Conservation (phyloP, 2,113 vertebrate genomes). For the Otis tarda region DNA sequence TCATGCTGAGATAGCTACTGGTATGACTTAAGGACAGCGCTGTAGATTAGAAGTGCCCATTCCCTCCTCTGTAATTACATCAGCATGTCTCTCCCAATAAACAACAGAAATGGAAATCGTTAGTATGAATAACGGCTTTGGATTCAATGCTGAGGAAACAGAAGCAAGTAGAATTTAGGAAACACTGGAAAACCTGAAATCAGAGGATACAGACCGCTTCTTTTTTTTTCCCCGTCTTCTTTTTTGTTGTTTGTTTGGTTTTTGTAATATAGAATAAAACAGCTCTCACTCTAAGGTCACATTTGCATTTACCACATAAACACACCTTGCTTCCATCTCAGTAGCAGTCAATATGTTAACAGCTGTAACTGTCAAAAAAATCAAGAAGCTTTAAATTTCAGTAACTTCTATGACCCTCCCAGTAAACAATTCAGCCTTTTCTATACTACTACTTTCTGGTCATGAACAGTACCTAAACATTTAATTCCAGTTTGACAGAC, state of each 20-base stretch:
- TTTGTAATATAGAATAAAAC: neutral
- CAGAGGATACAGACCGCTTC: neutral
- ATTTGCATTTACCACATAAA: neutral
- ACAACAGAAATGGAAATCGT: neutral
- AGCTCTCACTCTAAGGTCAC: neutral
- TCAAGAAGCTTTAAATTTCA: neutral
- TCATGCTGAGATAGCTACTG: neutral
- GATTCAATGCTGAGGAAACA: neutral
- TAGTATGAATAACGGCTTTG: neutral
- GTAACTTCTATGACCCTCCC: neutral
- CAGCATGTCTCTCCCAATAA: neutral
- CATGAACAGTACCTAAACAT: neutral
- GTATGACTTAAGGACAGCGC: neutral
- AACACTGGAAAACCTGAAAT: neutral
- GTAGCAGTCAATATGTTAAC: neutral
- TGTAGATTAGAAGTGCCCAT: neutral
- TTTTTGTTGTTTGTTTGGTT: neutral
- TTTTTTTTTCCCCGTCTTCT: too few relatives aligned
- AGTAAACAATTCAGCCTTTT: neutral
- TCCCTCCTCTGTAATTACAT: slow-evolving; percentile 10
- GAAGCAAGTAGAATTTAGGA: neutral
- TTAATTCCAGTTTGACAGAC: neutral
- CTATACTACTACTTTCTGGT: neutral
- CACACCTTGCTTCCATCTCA: neutral
- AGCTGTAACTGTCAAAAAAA: neutral